Evolutionary conservation across 2,113 vertebrate genomes (phyloP).

Genomic region (Siniperca chuatsi): DNA sequence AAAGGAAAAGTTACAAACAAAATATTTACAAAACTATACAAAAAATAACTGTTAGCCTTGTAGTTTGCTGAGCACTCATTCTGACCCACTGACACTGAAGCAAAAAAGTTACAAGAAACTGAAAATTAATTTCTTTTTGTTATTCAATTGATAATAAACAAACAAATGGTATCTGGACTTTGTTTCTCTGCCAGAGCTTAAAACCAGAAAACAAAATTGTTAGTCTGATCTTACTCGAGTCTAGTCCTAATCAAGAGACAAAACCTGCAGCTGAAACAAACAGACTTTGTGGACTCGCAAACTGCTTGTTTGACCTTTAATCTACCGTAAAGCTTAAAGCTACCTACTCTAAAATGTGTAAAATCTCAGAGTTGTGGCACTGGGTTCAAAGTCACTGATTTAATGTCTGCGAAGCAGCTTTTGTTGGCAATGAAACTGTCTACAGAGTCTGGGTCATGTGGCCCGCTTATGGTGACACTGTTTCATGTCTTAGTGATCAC

Average conservation of each 20-base stretch:
- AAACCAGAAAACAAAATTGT: not conserved
- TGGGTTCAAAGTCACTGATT: not conserved
- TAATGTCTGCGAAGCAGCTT: not conserved
- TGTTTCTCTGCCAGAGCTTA: conserved; percentile 12
- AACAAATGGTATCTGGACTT: not conserved
- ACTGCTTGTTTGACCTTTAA: not conserved
- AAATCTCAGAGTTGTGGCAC: not conserved
- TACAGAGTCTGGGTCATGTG: not conserved
- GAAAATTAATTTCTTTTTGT: not conserved
- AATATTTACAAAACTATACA: not conserved
- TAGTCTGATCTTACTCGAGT: not conserved
- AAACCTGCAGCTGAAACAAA: conserved; percentile 1
- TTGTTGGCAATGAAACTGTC: not conserved
- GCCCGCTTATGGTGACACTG: not conserved
- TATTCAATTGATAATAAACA: not conserved
- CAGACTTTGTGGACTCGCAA: not conserved
- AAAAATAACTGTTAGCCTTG: not conserved
- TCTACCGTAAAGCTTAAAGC: not conserved
- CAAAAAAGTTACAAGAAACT: not conserved
- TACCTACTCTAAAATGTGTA: not conserved
- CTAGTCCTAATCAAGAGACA: not conserved
- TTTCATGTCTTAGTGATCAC: not conserved
- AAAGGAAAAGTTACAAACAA: conserved; percentile 4
- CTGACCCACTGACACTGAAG: not conserved
- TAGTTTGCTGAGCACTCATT: not conserved